Evolutionary conservation across 2,797 vertebrate genomes (phyloP), one percentile per base, ranked within the genome.

Genomic region (Leontopithecus rosalia): DNA sequence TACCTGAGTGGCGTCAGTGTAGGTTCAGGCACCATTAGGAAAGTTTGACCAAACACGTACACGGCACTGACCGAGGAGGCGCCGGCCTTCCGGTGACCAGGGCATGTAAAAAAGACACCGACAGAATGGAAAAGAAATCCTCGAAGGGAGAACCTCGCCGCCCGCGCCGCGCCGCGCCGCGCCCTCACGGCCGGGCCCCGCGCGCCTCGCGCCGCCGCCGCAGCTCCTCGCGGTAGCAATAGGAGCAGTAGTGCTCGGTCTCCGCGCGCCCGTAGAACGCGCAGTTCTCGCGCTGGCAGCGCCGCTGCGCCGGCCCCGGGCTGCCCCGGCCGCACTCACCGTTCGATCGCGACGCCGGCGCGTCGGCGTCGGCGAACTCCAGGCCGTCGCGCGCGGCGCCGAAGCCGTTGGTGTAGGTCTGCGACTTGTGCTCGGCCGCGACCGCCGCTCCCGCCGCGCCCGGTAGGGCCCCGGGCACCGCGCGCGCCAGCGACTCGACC

Each of bases 171-270:
- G 97, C 96, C 12, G 88, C 67, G 57, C 75, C 83, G 94, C 24
- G 98, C 98, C 98, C 99, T 99, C 99, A 99, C 94, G 99, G 99
- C 98, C 99, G 99, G 97, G 99, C 99, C 97, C 98, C 99, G 98
- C 99, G 99, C 98, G 98, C 98, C 98, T 99, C 99, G 99, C 99
- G 99, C 98, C 99, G 99, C 98, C 99, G 99, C 97, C 99, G 99
- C 92, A 99, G 98, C 98, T 99, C 99, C 98, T 99, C 99, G 95
- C 99, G 99, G 99, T 99, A 99, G 99, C 99, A 99, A 99, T 99
- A 99, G 86, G 99, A 99, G 98, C 99, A 99, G 98, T 99, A 99
- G 99, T 99, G 99, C 97, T 99, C 99, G 58, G 99, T 99, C 99
- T 99, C 99, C 0, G 99, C 99, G 95, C 99, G 99, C 41, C 99